Evolutionary conservation across 2,888 invertebrate species (phyloP).

Genomic region (Strigamia crassipes): DNA sequence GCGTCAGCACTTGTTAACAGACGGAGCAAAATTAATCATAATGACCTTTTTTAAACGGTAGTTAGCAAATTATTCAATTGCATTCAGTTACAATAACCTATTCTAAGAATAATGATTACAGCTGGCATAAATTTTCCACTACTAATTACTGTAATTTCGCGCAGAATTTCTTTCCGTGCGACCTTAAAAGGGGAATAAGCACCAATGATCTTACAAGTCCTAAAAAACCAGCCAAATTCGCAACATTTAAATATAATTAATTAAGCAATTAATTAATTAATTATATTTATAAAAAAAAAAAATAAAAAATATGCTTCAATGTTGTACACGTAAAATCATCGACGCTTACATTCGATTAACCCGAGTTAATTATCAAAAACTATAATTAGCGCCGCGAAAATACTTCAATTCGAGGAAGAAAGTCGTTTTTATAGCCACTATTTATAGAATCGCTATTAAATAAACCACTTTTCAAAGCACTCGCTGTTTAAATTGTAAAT

Average conservation of each 20-base stretch:
- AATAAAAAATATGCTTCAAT: too few species aligned
- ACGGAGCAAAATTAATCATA: too few species aligned
- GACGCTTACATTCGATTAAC: neutral
- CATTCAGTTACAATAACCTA: neutral
- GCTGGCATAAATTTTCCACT: neutral
- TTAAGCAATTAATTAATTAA: too few species aligned
- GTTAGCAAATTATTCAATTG: neutral
- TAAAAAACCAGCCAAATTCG: neutral
- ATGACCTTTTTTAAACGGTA: neutral
- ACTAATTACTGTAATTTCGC: neutral
- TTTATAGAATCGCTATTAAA: neutral
- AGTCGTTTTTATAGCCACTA: neutral
- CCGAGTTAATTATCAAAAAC: neutral
- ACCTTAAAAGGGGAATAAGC: neutral
- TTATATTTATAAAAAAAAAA: too few species aligned
- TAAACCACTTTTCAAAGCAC: neutral
- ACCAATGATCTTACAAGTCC: neutral
- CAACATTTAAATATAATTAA: too few species aligned
- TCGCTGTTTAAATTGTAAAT: neutral
- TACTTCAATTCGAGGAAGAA: neutral
- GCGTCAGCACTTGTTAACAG: too few species aligned
- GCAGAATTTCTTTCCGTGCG: neutral
- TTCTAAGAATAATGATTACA: neutral
- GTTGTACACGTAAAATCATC: too few species aligned
- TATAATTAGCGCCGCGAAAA: neutral